Evolutionary conservation across 2,888 invertebrate genomes (phyloP), one percentile per base, ranked within the genome.

Genomic region (Gastracanthus pulcherrimus): DNA sequence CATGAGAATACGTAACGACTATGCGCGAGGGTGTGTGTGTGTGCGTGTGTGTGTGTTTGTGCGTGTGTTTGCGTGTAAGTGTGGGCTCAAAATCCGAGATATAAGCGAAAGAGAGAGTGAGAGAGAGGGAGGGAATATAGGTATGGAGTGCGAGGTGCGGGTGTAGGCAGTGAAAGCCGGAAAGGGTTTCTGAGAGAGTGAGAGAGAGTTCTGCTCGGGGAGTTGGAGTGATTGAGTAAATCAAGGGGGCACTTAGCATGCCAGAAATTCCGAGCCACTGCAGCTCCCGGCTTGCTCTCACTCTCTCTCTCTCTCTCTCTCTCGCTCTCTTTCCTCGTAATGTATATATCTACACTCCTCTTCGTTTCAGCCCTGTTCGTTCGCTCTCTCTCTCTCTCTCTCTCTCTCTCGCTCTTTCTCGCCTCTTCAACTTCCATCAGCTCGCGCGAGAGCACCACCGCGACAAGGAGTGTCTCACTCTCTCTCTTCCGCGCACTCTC

Each of bases 171-270:
- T n/a, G n/a, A n/a, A n/a, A n/a, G n/a, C n/a, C n/a, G n/a, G n/a
- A n/a, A n/a, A 34, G 60, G 66, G n/a, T n/a, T n/a, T n/a, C n/a
- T n/a, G n/a, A n/a, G n/a, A n/a, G 38, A 74, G 19, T 29, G 23
- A 13, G 38, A 26, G 71, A 74, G 48, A 64, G 62, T 23, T 45
- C 66, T 16, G 74, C 60, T 71, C 69, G 38, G 67, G 71, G 79
- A 84, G 76, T 62, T 71, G 81, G 82, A 81, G 83, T 85, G 86
- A 86, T 85, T 85, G 86, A 85, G 85, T 86, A 85, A 85, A 86
- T 86, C 84, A 86, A 86, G 85, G 85, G 84, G 84, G 80, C 84
- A 86, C 86, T 85, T 84, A 83, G 84, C 85, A 83, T 84, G 82
- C 84, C 76, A 82, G 80, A 83, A 83, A 84, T 86, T 86, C 86